Base-by-base conservation (phyloP, 1,140 invertebrate species). In the Zaprionus camerounensis region DNA sequence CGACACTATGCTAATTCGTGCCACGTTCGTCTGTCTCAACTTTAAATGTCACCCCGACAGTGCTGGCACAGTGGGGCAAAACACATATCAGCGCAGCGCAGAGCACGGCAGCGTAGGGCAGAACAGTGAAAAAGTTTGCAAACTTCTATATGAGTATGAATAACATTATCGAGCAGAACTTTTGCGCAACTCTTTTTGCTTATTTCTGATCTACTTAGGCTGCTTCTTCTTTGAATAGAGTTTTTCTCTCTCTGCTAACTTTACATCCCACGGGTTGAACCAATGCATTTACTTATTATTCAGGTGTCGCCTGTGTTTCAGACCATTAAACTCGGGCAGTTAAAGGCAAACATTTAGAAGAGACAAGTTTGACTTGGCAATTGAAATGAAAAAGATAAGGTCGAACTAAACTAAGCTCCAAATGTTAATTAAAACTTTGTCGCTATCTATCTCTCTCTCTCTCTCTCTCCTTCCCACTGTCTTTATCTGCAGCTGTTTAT, bases 371-470 rank as follows among this genome's bases (percentile, higher is more conserved):
- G 46, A 51, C 46, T 51, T 24, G 41, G 41, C 41, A 46, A 46
- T 46, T 46, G 46, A 51, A 51, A 51, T 51, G 46, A 51, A 51
- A 46, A 3, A 64, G 15, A 24, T 5, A 56, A 72, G 72, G 6
- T 58, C 55, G 80, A 66, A 57, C 36, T 56, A 74, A 58, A 62
- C 78, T 90, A 76, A 90, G 75, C 81, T 81, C 81, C 81, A 87
- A 38, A 87, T 81, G 85, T 84, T 87, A 87, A 87, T 87, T 87
- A 87, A 88, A 87, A 87, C 75, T 87, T 87, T 78, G 77, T 74
- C 75, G 71, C 55, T 31, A 38, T 53, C 22, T 22, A 24, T 1
- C 28, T 58, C n/a, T 46, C n/a, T 55, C 34, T 55, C n/a, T 41
- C 49, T 55, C 34, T n/a, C 7, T 17, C 17, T 17, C 17, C n/a